Percentiles rank a stretch among this genome's conserved stretches.
phyloP scores from a whole-genome alignment of 2,888 invertebrate species.

The Hirudinaria manillensis region DNA sequence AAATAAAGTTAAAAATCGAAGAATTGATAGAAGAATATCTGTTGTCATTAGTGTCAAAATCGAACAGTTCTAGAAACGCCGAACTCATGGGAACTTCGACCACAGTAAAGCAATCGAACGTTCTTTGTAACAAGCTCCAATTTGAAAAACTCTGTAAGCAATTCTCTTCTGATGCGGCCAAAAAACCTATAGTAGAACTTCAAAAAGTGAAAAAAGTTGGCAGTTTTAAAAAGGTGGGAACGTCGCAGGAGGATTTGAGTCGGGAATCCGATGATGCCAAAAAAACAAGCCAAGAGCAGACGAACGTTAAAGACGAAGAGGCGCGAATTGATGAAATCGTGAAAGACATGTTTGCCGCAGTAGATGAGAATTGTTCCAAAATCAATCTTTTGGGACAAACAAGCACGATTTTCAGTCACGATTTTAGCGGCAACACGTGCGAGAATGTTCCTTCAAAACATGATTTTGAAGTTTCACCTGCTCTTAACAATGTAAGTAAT shows the following conservation, averaged over 20 bases:
- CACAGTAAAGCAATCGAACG: too few species aligned
- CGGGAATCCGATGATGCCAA: not conserved
- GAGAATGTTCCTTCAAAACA: too few species aligned
- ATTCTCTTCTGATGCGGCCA: not conserved
- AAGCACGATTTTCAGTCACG: not conserved
- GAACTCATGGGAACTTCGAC: not conserved
- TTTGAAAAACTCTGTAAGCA: slow-evolving; percentile 14
- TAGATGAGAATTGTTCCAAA: not conserved
- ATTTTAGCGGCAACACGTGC: not conserved
- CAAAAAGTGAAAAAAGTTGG: not conserved
- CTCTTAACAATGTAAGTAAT: not conserved
- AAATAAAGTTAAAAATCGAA: not conserved
- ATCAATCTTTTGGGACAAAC: not conserved
- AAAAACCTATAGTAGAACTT: not conserved
- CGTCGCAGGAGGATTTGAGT: too few species aligned
- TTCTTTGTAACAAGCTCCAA: not conserved
- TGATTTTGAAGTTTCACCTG: not conserved
- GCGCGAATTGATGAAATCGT: not conserved
- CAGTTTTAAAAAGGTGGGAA: not conserved
- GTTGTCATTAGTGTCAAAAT: not conserved
- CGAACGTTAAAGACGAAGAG: not conserved
- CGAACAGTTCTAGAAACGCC: not conserved
- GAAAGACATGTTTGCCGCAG: not conserved
- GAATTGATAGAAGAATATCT: slow-evolving; percentile 1
- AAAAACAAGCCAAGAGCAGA: not conserved